Base-by-base conservation (phyloP, 2,113 vertebrate species). In the Pachyramphus minor region DNA sequence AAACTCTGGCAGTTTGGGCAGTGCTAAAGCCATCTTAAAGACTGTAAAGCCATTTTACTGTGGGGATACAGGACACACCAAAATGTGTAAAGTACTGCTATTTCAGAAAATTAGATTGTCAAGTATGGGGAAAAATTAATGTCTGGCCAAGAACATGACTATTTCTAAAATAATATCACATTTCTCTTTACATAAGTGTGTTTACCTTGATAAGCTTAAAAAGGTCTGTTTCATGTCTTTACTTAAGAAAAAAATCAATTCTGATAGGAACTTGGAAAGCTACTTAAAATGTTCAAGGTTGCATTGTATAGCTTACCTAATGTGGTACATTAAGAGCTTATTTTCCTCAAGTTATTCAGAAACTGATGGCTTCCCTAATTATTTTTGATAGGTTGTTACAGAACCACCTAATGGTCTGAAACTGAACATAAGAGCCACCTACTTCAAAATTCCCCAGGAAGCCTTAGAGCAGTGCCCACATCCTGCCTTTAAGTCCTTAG, bases 361-460 rank as follows among this genome's bases (percentile, higher is more conserved):
- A 63, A 56, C 0, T 35, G 14, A 71, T 72, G 69, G 35, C 31
- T 74, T 81, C 73, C 47, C 52, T 84, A 25, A 92, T 90, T 44
- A 39, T 62, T 69, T 69, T 77, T 25, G 49, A 25, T 90, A 99
- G 99, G 99, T 99, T 7, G 99, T 99, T 93, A 99, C 98, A 0
- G 99, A 99, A 96, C 99, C 99, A 13, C 99, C 99, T 15, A 99
- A 99, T 0, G 99, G 99, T 37, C 98, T 99, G 91, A 99, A 99
- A 83, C 97, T 99, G 84, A 99, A 99, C 91, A 98, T 99, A 98
- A 98, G 99, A 86, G 98, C 99, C 14, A 99, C 99, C 1, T 99
- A 99, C 97, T 99, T 99, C 76, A 99, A 98, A 97, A 99, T 99
- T 89, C 96, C 98, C 12, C 74, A 85, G 0, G 98, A 99, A 28